Evolutionary conservation across 2,113 vertebrate genomes (phyloP).

Genomic region (Carassius auratus): DNA sequence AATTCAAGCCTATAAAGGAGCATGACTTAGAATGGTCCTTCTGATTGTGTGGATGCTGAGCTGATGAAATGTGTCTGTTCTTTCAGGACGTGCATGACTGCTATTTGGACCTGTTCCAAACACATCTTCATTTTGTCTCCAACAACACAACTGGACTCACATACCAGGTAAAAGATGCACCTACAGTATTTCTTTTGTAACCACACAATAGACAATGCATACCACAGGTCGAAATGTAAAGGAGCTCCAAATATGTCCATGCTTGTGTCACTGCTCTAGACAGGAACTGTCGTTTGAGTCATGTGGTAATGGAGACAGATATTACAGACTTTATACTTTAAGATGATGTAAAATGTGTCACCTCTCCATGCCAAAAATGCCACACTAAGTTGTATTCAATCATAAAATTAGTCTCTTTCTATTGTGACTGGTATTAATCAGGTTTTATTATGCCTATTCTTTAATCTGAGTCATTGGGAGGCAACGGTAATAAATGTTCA

Average conservation of each 20-base stretch:
- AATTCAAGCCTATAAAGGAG: constrained; percentile 2
- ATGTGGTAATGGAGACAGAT: constrained; percentile 8
- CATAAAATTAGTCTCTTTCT: neutral
- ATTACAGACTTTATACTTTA: neutral
- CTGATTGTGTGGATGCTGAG: constrained; percentile 33
- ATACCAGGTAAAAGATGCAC: constrained; percentile 81
- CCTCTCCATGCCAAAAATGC: neutral
- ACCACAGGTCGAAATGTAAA: neutral
- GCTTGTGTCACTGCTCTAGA: neutral
- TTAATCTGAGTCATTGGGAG: constrained; percentile 15
- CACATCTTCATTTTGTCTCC: constrained; percentile 93
- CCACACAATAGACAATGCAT: constrained; percentile 24
- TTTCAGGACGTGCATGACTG: constrained; percentile 88
- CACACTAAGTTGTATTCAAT: constrained; percentile 6
- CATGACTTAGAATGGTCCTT: constrained; percentile 25
- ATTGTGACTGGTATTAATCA: constrained; percentile 11
- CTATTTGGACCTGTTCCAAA: constrained; percentile 92
- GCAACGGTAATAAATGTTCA: neutral
- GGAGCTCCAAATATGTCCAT: neutral
- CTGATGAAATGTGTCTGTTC: constrained; percentile 29
- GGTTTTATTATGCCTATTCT: constrained; percentile 34
- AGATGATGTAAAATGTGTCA: neutral
- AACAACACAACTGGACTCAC: constrained; percentile 82
- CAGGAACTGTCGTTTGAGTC: constrained; percentile 4
- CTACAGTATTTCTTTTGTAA: neutral